These are phyloP conservation scores for Drosophila seclusa DNA, from an alignment of 2,888 invertebrate species.

Conservation along the genomic window DNA sequence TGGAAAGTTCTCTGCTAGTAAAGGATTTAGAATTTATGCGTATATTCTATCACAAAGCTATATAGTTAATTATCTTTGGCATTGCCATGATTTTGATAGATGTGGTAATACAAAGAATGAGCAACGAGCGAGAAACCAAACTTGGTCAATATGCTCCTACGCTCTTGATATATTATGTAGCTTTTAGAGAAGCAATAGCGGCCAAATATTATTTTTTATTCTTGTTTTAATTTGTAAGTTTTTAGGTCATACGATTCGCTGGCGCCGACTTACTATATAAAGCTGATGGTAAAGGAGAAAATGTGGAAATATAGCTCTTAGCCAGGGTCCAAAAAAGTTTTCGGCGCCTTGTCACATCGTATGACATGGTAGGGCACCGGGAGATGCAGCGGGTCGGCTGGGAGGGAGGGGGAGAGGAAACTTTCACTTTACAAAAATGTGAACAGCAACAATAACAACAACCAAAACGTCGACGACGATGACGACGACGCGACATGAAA, in stretches of 20 bases:
- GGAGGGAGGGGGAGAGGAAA: slow-evolving; percentile 27
- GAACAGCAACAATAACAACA: slow-evolving; percentile 25
- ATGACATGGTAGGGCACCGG: slow-evolving; percentile 29
- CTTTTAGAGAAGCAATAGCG: too few species aligned
- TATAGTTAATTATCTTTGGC: background rate
- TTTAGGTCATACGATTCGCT: background rate
- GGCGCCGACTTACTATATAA: background rate
- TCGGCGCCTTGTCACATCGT: slow-evolving; percentile 32
- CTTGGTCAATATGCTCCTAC: background rate
- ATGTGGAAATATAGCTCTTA: background rate
- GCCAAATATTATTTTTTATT: background rate
- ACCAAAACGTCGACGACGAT: slow-evolving; percentile 5
- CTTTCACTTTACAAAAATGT: slow-evolving; percentile 69
- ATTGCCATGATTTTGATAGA: background rate
- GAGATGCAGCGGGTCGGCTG: background rate
- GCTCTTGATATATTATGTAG: background rate
- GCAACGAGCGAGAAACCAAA: background rate
- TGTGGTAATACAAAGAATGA: background rate
- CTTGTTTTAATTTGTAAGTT: background rate
- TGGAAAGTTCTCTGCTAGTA: background rate
- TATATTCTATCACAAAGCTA: background rate
- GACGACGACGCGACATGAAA: slow-evolving; percentile 64
- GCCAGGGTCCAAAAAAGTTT: background rate
- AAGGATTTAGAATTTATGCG: background rate
- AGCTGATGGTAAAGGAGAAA: background rate